Evolutionary conservation across 1,140 invertebrate species (phyloP).

Genomic region (Apis dorsata): DNA sequence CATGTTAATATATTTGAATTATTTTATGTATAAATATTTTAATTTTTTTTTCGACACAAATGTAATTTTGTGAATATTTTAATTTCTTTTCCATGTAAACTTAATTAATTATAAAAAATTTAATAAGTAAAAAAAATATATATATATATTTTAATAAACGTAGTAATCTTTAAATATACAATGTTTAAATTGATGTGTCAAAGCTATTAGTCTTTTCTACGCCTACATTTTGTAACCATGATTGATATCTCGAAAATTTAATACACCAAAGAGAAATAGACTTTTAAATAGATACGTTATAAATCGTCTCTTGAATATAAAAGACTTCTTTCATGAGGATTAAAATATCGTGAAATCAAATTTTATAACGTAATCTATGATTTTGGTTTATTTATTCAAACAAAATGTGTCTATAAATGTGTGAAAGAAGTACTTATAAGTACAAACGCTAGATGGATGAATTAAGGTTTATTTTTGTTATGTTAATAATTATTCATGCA

Average conservation of each 20-base stretch:
- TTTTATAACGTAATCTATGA: not conserved
- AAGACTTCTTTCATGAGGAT: conserved; percentile 2
- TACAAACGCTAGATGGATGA: not conserved
- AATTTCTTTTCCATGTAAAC: too few relatives aligned
- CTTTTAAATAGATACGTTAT: not conserved
- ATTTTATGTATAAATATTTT: not conserved
- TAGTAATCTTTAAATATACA: not conserved
- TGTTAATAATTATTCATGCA: not conserved
- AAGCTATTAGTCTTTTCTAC: not conserved
- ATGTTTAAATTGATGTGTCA: not conserved
- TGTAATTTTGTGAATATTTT: not conserved
- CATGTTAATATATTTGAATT: too few relatives aligned
- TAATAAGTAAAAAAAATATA: not conserved
- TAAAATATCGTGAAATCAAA: conserved; percentile 19
- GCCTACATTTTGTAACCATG: not conserved
- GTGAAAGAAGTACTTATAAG: not conserved
- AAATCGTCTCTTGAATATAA: not conserved
- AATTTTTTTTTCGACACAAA: not conserved
- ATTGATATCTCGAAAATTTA: not conserved
- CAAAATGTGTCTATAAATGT: too few relatives aligned
- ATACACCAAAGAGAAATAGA: not conserved
- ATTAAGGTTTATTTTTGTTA: not conserved
- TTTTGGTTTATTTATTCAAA: conserved; percentile 7
- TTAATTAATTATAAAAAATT: not conserved
- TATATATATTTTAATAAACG: not conserved